phyloP scores from a whole-genome alignment of 2,797 vertebrate genomes.

The Kryptopterus vitreolus region DNA sequence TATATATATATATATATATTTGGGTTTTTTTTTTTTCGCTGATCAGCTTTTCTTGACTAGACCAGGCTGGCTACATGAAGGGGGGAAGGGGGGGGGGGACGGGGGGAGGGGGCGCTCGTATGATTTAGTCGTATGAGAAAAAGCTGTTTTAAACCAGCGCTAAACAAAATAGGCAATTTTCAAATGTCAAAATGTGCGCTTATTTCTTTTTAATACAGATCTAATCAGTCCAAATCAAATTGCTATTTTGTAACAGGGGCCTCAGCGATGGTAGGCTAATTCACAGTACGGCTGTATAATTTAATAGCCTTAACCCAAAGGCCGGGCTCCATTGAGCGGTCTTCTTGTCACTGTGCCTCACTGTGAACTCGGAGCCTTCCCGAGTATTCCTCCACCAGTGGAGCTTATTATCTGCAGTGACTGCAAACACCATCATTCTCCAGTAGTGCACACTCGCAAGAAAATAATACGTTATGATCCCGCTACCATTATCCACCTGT shows the following conservation, averaged over 20 bases:
- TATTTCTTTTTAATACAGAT: constrained; percentile 52
- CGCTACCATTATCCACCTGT: constrained; percentile 48
- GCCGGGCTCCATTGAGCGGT: constrained; percentile 39
- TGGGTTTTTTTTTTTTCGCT: constrained; percentile 35
- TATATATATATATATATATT: no score
- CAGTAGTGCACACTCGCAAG: constrained; percentile 26
- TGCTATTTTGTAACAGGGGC: constrained; percentile 53
- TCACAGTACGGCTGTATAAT: constrained; percentile 54
- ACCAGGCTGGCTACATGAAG: background rate
- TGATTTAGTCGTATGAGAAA: constrained; percentile 44
- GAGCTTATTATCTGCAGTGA: constrained; percentile 47
- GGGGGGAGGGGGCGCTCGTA: no score
- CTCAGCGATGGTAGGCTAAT: constrained; percentile 36
- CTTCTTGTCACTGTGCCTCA: constrained; percentile 37
- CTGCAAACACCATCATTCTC: constrained; percentile 47
- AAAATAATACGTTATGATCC: constrained; percentile 51
- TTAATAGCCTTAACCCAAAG: constrained; percentile 51
- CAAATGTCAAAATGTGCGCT: constrained; percentile 39
- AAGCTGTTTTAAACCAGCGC: constrained; percentile 52
- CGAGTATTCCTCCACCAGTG: constrained; percentile 18
- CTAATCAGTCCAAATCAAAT: constrained; percentile 54
- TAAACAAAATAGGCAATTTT: constrained; percentile 60
- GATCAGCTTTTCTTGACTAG: constrained; percentile 14
- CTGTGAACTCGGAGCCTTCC: constrained; percentile 35
- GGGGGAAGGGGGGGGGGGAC: no score